phyloP scores from a whole-genome alignment of 2,113 vertebrate species.

The Opisthocomus hoazin region DNA sequence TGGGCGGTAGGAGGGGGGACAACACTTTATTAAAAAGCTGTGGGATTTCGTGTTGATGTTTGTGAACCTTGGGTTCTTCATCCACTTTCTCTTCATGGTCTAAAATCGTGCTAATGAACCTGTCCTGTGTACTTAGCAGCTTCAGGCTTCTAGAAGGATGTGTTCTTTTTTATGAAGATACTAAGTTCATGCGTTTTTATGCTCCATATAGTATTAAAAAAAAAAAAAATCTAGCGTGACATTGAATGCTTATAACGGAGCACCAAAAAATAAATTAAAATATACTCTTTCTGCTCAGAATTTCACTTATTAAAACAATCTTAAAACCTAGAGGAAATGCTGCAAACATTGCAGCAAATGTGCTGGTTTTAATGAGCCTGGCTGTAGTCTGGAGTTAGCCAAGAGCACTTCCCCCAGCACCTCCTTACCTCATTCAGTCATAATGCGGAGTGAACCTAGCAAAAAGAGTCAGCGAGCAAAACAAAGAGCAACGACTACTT shows the following conservation, averaged over 20 bases:
- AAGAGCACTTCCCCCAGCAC: not conserved
- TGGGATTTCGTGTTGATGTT: not conserved
- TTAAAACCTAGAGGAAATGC: not conserved
- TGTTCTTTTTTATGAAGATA: not conserved
- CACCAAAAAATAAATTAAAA: not conserved
- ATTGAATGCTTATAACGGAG: not conserved
- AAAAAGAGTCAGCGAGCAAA: not conserved
- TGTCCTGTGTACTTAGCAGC: not conserved
- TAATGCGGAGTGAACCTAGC: not conserved
- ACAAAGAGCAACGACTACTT: not conserved
- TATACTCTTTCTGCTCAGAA: not conserved
- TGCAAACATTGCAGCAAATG: not conserved
- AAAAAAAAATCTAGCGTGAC: not conserved
- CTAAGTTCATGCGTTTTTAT: not conserved
- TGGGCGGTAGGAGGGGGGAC: not conserved
- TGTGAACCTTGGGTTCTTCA: not conserved
- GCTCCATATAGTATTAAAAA: not conserved
- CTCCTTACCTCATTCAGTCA: constrained; percentile 6
- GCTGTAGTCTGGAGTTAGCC: not conserved
- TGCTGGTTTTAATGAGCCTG: constrained; percentile 29
- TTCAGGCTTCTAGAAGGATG: not conserved
- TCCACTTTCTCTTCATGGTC: not conserved
- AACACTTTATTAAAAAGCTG: not conserved
- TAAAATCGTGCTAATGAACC: not conserved
- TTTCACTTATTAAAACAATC: not conserved